Conservation (phyloP, 2,888 invertebrate species). For the Nymphalis polychloros region DNA sequence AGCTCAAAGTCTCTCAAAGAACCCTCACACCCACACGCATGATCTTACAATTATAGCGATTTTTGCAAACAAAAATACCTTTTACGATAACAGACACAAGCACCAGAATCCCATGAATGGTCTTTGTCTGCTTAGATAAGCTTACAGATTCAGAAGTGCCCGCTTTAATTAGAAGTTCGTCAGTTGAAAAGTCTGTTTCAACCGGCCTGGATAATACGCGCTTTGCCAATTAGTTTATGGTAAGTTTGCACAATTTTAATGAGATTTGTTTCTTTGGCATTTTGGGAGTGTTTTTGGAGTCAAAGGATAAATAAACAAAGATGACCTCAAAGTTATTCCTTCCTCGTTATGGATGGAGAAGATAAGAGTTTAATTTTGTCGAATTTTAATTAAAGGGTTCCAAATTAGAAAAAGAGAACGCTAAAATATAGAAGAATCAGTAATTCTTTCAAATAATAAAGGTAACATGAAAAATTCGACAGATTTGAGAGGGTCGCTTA, state of each 20-base stretch:
- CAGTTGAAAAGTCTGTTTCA: constrained; percentile 57
- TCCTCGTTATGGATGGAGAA: not conserved
- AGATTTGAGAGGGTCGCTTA: too few relatives aligned
- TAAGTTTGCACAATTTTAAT: constrained; percentile 69
- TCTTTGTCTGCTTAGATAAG: constrained; percentile 51
- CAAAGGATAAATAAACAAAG: constrained; percentile 34
- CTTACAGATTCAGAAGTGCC: constrained; percentile 56
- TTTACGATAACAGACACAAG: constrained; percentile 46
- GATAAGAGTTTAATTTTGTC: constrained; percentile 15
- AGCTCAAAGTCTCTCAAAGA: constrained; percentile 54
- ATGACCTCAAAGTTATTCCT: constrained; percentile 1
- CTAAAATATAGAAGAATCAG: not conserved
- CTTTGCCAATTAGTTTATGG: constrained; percentile 69
- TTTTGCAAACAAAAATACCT: constrained; percentile 42
- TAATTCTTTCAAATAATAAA: too few relatives aligned
- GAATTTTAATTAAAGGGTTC: constrained; percentile 30
- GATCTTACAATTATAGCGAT: constrained; percentile 44
- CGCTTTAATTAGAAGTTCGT: constrained; percentile 66
- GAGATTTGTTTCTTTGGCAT: constrained; percentile 50
- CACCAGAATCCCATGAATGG: constrained; percentile 44
- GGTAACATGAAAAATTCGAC: too few relatives aligned
- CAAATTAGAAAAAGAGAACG: not conserved
- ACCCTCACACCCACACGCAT: constrained; percentile 43
- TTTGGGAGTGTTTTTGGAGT: constrained; percentile 39
- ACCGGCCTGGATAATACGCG: constrained; percentile 52